phyloP scores from a whole-genome alignment of 2,797 vertebrate species.

The Enteromius paludinosus region DNA sequence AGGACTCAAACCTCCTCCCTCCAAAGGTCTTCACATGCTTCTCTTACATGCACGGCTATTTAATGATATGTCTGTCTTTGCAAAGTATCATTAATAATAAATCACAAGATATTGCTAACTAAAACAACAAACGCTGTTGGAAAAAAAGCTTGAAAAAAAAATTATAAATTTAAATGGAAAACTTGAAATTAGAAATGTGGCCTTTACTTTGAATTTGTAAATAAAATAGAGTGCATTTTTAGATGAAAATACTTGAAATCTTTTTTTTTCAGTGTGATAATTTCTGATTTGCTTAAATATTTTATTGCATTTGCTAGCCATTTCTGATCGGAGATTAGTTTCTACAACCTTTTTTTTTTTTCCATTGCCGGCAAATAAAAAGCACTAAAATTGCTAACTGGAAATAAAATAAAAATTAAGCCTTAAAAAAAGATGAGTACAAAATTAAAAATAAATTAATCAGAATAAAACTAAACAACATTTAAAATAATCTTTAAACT shows the following conservation, averaged over 20 bases:
- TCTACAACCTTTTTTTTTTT: background rate
- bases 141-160: background rate
- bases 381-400: background rate
- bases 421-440: too few species aligned
- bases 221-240: background rate
- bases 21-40: constrained; percentile 62
- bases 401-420: background rate
- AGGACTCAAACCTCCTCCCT: constrained; percentile 44
- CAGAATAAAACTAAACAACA: too few species aligned
- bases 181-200: background rate
- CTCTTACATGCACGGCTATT: background rate
- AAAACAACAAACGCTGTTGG: background rate
- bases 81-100: background rate
- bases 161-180: background rate
- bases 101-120: background rate
- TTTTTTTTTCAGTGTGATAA: background rate
- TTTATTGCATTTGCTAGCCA: background rate
- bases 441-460: background rate
- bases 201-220: background rate
- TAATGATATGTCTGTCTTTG: background rate
- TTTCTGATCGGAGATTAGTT: background rate
- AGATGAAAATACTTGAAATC: background rate
- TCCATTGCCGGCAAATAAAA: background rate
- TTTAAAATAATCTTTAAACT: background rate
- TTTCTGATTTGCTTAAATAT: background rate